A percentile compares a stretch with the other conserved stretches of the same genome.
phyloP scores from a whole-genome alignment of 2,113 vertebrate species.

The Nestor notabilis region DNA sequence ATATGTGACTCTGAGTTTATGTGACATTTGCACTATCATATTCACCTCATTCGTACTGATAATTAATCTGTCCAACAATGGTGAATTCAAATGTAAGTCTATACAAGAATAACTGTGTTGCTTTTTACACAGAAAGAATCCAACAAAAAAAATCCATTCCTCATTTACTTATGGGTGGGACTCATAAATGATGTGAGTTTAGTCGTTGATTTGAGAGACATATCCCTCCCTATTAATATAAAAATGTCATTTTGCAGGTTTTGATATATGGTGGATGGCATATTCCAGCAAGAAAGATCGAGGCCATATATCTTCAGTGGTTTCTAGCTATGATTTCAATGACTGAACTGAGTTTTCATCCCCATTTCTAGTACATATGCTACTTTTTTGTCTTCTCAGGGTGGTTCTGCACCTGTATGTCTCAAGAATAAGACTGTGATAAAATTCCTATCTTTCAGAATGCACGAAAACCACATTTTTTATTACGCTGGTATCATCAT shows the following conservation, averaged over 20 bases:
- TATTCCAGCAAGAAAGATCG: background rate
- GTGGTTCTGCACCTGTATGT: background rate
- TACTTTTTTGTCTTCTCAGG: background rate
- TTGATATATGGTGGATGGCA: background rate
- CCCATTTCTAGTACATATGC: background rate
- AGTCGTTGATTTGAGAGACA: background rate
- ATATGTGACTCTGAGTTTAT: background rate
- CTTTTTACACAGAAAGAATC: background rate
- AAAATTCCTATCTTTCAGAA: background rate
- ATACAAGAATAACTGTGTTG: background rate
- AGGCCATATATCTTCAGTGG: background rate
- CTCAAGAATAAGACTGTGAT: background rate
- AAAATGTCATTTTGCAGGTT: conserved; percentile 1
- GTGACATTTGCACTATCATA: background rate
- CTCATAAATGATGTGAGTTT: background rate
- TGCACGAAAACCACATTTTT: background rate
- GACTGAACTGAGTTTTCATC: background rate
- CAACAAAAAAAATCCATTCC: background rate
- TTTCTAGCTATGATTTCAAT: background rate
- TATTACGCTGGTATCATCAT: background rate
- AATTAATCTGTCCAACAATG: background rate
- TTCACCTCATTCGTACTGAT: background rate
- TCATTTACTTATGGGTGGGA: background rate
- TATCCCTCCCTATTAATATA: conserved; percentile 11
- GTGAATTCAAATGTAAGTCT: background rate